Conservation (phyloP, 2,888 invertebrate genomes). For the Biston betularia region DNA sequence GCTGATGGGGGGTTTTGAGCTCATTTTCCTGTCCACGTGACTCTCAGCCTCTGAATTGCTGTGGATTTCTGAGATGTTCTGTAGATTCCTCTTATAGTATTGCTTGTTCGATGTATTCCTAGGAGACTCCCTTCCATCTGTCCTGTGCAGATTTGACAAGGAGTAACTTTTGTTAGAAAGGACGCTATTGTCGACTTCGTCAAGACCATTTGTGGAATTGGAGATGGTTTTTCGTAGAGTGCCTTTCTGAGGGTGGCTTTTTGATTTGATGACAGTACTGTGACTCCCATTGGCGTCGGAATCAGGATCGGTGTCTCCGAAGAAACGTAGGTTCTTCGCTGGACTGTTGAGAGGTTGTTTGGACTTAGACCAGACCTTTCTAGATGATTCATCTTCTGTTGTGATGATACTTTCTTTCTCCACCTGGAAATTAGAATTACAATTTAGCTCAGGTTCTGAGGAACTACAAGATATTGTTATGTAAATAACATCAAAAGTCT, state of each 20-base stretch:
- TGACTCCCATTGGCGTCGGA: slow-evolving; percentile 87
- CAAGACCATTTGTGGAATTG: slow-evolving; percentile 77
- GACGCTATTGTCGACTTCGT: slow-evolving; percentile 74
- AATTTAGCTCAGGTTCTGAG: no score
- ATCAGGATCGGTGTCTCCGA: slow-evolving; percentile 93
- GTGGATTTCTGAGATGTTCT: slow-evolving; percentile 85
- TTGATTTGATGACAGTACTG: slow-evolving; percentile 60
- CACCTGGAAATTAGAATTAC: slow-evolving; percentile 57
- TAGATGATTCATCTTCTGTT: slow-evolving; percentile 85
- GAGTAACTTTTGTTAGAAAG: slow-evolving; percentile 77
- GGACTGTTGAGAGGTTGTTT: slow-evolving; percentile 73
- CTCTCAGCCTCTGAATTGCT: slow-evolving; percentile 79
- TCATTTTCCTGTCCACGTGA: slow-evolving; percentile 64
- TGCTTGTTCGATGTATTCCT: slow-evolving; percentile 57
- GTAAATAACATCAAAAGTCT: no score
- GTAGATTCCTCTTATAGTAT: slow-evolving; percentile 79
- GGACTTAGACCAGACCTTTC: slow-evolving; percentile 70
- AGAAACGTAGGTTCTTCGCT: slow-evolving; percentile 92
- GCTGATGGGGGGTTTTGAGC: slow-evolving; percentile 76
- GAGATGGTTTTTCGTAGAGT: slow-evolving; percentile 77
- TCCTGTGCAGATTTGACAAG: slow-evolving; percentile 72
- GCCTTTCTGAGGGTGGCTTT: slow-evolving; percentile 63
- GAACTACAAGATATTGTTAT: no score
- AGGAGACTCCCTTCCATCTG: slow-evolving; percentile 67
- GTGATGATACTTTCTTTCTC: slow-evolving; percentile 82